Conservation (phyloP, 2,113 vertebrate genomes). For the Rhea americana region DNA sequence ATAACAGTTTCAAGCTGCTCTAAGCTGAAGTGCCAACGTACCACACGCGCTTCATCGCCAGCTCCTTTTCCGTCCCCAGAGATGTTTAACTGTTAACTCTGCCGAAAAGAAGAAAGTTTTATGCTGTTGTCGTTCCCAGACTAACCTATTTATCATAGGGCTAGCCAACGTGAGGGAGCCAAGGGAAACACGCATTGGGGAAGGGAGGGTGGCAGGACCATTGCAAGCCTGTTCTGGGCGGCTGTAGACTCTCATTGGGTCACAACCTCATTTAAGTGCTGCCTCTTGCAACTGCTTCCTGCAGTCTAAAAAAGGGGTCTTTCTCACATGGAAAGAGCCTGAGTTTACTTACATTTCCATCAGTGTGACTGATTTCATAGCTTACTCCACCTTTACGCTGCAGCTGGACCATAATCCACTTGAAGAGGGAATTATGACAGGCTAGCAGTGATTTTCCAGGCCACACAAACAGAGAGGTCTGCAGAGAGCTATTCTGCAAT, state of each 20-base stretch:
- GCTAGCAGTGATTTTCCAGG: not conserved
- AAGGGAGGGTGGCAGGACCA: not conserved
- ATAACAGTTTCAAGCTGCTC: not conserved
- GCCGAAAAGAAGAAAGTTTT: not conserved
- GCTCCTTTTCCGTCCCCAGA: not conserved
- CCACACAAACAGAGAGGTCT: not conserved
- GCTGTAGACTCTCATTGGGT: not conserved
- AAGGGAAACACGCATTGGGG: fast-evolving
- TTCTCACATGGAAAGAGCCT: fast-evolving
- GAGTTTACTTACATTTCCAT: not conserved
- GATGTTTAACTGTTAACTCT: not conserved
- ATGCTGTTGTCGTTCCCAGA: not conserved
- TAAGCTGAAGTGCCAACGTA: not conserved
- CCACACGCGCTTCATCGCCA: not conserved
- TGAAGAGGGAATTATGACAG: fast-evolving
- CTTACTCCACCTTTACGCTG: not conserved
- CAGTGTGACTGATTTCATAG: not conserved
- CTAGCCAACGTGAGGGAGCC: not conserved
- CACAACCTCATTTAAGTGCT: not conserved
- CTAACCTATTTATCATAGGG: not conserved
- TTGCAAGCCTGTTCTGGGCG: not conserved
- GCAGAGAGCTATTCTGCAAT: not conserved
- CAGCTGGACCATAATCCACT: not conserved
- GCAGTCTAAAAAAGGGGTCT: not conserved
- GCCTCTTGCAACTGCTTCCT: not conserved